These are phyloP conservation scores for Madoqua kirkii DNA, from an alignment of 2,113 vertebrate species.

Conservation along the genomic window DNA sequence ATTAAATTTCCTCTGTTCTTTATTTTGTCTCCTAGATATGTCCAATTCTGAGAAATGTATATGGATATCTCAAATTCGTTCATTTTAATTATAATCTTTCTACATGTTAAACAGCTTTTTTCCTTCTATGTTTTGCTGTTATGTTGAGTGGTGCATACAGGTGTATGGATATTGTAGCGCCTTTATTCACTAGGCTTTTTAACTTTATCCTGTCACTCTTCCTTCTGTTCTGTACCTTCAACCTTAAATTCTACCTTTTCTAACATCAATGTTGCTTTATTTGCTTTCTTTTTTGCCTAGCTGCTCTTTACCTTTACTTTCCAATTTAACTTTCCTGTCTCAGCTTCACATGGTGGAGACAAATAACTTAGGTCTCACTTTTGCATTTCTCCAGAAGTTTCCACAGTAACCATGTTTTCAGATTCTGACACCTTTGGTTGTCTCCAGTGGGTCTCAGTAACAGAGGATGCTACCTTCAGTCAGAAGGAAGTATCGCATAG, in stretches of 20 bases:
- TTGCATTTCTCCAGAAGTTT: background rate
- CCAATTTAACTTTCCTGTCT: background rate
- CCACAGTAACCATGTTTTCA: background rate
- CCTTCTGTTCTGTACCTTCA: background rate
- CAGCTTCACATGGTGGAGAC: background rate
- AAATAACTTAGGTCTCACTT: background rate
- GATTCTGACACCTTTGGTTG: background rate
- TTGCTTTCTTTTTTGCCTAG: background rate
- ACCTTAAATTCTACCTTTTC: background rate
- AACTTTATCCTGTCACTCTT: background rate
- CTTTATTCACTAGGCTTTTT: background rate
- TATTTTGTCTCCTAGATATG: background rate
- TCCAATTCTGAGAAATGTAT: background rate
- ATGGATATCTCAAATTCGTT: background rate
- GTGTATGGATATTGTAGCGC: background rate
- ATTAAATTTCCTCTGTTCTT: background rate
- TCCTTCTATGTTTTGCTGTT: slow-evolving; percentile 24
- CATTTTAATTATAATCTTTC: background rate
- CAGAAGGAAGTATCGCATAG: background rate
- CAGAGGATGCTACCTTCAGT: background rate
- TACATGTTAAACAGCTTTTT: background rate
- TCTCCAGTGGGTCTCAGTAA: background rate
- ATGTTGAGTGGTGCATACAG: background rate
- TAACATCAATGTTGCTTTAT: background rate
- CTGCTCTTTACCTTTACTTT: background rate